These are phyloP conservation scores for Ceyx erithaca DNA, from an alignment of 2,797 vertebrate species.

Conservation along the genomic window DNA sequence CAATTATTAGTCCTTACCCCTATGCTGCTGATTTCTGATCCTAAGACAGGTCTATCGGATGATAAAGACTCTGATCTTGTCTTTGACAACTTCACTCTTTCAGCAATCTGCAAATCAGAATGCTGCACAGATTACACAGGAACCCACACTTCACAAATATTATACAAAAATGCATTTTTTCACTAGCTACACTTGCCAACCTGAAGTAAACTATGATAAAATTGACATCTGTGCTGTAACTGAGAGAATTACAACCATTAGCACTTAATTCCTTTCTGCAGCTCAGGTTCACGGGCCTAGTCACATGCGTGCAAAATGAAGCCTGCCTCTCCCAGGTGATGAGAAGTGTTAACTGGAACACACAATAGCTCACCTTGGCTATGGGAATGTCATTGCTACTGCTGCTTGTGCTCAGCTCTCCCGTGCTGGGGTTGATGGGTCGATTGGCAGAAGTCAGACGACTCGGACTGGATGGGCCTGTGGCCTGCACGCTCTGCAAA, in stretches of 20 bases:
- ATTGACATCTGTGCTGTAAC: not conserved
- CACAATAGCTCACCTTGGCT: constrained; percentile 80
- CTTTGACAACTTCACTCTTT: constrained; percentile 89
- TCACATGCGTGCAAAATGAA: not conserved
- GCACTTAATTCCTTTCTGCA: not conserved
- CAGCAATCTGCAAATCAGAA: constrained; percentile 83
- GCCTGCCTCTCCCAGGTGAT: not conserved
- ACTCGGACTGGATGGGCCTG: constrained; percentile 83
- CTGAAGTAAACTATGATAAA: constrained; percentile 20
- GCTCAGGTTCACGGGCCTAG: not conserved
- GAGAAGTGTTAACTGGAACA: not conserved
- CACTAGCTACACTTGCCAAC: constrained; percentile 12
- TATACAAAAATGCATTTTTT: constrained; percentile 9
- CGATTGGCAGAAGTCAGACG: constrained; percentile 82
- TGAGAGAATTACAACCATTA: constrained; percentile 21
- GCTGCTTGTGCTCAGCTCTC: constrained; percentile 89
- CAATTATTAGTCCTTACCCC: constrained; percentile 79
- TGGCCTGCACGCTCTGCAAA: constrained; percentile 84
- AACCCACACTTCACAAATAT: not conserved
- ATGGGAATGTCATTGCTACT: constrained; percentile 90
- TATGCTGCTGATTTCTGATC: constrained; percentile 90
- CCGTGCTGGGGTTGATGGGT: constrained; percentile 87
- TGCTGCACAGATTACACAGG: constrained; percentile 13
- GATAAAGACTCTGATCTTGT: constrained; percentile 88
- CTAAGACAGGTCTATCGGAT: constrained; percentile 86